Evolutionary conservation across 2,797 vertebrate species (phyloP), one percentile per base, ranked within the genome.

Genomic region (Knipowitschia caucasica): DNA sequence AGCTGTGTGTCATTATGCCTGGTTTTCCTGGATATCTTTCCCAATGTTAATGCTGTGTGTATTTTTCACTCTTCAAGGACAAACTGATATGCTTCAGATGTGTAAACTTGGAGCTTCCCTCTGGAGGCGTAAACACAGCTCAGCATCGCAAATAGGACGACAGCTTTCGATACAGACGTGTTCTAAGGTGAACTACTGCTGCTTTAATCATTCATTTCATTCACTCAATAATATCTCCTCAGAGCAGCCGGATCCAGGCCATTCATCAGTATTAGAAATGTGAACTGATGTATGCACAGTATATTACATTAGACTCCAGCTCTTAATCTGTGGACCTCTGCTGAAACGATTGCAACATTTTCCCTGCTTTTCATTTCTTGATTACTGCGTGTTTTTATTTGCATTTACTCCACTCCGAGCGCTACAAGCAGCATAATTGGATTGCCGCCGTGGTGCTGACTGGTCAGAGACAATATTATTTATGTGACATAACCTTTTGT

Each of bases 211-310:
- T 23, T 20, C 56, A 44, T 47, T 71, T 50, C 62, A 67, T 66
- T 70, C 17, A 57, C 25, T 46, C 14, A 55, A n/a, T 50, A 62
- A 62, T 58, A 69, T 71, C 44, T 64, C 49, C 29, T 46, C 40
- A 68, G 34, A 65, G 2, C 66, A 65, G 65, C 31, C 53, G 65
- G 60, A 77, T 54, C 78, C 33, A 62, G 62, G 71, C 71, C 62
- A 54, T 58, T 56, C 46, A 69, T 77, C 58, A 62, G 64, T 47
- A 59, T 75, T 56, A 75, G 50, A 42, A 62, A 35, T 36, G 43
- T 60, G 60, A 64, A 66, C 69, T 56, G 46, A 70, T 5, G 1
- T 46, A 61, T 56, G 31, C 7, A 3, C 33, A 42, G 56, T 27
- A 35, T 5, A 8, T 12, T 1, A 30, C 30, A 54, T 12, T 14